Base-by-base conservation (phyloP, 1,140 invertebrate genomes). In the Lepidurus apus region DNA sequence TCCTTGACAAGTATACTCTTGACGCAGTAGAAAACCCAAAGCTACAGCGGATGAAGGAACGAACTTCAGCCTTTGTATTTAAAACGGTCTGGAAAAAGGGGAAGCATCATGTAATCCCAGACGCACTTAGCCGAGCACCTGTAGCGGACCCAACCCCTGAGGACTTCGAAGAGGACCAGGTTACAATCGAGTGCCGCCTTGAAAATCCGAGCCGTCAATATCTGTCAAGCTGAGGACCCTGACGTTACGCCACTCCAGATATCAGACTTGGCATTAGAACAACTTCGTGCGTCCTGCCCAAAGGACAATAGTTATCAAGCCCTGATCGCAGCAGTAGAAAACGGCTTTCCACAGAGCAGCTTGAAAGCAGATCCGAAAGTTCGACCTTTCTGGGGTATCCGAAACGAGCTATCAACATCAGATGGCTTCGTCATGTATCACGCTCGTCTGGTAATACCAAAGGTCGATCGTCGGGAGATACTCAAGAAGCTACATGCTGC, bases 21-120 rank as follows among this genome's bases (percentile, higher is more conserved):
- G 43, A n/a, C 7, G 26, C 45, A 1, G 76, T 81, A 11, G 44
- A 81, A 7, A 81, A 80, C 73, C 79, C 80, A 42, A 75, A 74
- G 79, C 76, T 80, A 17, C 80, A 81, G 74, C 80, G 80, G 1
- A 24, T 81, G 76, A 76, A 78, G 13, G 78, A 79, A 77, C 75
- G 77, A 34, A 17, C 80, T 8, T 79, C 65, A 11, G 6, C n/a
- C 11, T 78, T 34, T 45, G 77, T 13, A 1, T 81, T 79, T 76
- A 78, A 73, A 13, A 77, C 80, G 17, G 45, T n/a, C 21, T 81
- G 80, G 79, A 75, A 74, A 13, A 75, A 75, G 42, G 80, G 76
- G 1, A 75, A 42, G 7, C 26, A 17, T 21, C 80, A 81, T 74
- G 6, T 24, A 13, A 78, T 21, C 4, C 77, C 77, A 6, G 77